Base-by-base conservation (phyloP, 1,140 invertebrate species). In the Hetaerina americana region DNA sequence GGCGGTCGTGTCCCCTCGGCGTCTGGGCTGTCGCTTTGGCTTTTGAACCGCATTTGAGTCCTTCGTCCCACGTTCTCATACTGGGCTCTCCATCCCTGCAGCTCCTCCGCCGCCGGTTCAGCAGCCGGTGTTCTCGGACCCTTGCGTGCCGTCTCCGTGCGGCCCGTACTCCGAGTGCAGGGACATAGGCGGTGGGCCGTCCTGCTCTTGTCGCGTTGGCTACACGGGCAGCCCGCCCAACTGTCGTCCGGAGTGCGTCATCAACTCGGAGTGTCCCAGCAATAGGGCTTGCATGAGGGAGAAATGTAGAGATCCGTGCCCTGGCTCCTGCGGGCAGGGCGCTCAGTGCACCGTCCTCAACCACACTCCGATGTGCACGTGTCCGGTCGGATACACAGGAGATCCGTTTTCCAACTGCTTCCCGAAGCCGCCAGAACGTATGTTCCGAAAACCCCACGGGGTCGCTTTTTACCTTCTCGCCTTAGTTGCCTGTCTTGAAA, bases 371-470 rank as follows among this genome's bases (percentile, higher is more conserved):
- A 82, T 87, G 71, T 92, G 90, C 79, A 85, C 83, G 68, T 92
- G 90, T 76, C 83, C 87, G 26, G 79, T 82, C 69, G 88, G 87
- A 28, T 92, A 86, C 76, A 87, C 84, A 2, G 90, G 90, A 22
- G 89, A 92, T 83, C 89, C 90, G 3, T 90, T 91, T 78, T 85
- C 83, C 66, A 87, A 85, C 73, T 92, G 90, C 76, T 85, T 77
- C 5, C 78, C 78, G 15, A 77, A 76, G 73, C 71, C 73, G 76
- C 79, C 40, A 66, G 24, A 69, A 69, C 73, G 76, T 77, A 10
- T 72, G 40, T 77, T 3, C 26, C 27, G 10, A 26, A 5, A 18
- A 12, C 22, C n/a, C 78, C 77, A 57, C 22, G 15, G 2, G 15
- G 22, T 57, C 22, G 10, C 22, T 57, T 5, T 18, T 12, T 5